These are phyloP conservation scores for Halcyon badia DNA, from an alignment of 2,797 vertebrate genomes.

Conservation along the genomic window DNA sequence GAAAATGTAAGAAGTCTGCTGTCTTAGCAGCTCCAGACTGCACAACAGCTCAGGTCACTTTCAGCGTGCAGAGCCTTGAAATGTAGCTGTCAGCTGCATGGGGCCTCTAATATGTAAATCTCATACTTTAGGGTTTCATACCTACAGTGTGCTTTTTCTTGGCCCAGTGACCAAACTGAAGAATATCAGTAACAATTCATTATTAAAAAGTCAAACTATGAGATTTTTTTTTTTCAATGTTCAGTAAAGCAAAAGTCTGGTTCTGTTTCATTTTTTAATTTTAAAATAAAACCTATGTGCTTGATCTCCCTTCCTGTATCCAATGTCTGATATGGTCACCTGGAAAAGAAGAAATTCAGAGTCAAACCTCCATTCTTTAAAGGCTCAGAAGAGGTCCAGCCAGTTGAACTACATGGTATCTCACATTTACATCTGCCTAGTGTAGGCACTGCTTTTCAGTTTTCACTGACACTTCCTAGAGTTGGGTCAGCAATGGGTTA, in stretches of 20 bases:
- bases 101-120: not conserved
- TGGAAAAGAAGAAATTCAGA: not conserved
- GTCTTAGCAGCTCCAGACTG: not conserved
- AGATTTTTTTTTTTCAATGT: not conserved
- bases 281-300: not conserved
- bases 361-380: not conserved
- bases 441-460: not conserved
- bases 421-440: not conserved
- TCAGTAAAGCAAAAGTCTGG: not conserved
- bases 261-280: not conserved
- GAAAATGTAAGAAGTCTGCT: not conserved
- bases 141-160: not conserved
- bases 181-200: not conserved
- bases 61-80: not conserved
- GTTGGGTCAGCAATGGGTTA: not conserved
- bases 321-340: not conserved
- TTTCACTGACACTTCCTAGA: not conserved
- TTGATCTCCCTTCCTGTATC: not conserved
- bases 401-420: not conserved
- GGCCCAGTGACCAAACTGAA: not conserved
- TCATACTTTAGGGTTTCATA: not conserved
- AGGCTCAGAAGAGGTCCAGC: not conserved
- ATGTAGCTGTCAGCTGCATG: fast-evolving
- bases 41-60: not conserved
- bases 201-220: not conserved